Evolutionary conservation across 2,888 invertebrate species (phyloP), one percentile per base, ranked within the genome.

Genomic region (Molanna angustata): DNA sequence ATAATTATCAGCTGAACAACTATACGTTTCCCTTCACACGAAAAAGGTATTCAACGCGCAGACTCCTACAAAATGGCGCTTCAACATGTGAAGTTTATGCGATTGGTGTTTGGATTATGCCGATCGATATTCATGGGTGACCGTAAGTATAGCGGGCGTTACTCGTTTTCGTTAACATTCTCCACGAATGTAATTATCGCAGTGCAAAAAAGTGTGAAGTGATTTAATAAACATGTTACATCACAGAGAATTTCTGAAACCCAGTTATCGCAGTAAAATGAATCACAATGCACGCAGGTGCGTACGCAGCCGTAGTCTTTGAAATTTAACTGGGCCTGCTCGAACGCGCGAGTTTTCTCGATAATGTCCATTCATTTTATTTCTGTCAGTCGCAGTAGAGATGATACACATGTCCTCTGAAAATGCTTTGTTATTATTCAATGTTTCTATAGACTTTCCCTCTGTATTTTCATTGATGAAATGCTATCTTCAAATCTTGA

Each of bases 231-330:
- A 67, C 65, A 67, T 67, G 74, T 76, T 76, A 76, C 76, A 76
- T 76, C 76, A 76, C 73, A 68, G 69, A 67, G 67, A 70, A 65
- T 65, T 70, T 62, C 64, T 65, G 66, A 67, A 70, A 69, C 63
- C 27, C 45, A 68, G 72, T 69, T 67, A 72, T 71, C 71, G 69
- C 68, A 61, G 61, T 61, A 62, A 64, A 65, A 65, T 66, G 64
- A 62, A 61, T 63, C 64, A 64, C 71, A 76, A 67, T 74, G 78
- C 86, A 89, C 89, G 88, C 89, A 92, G 90, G 91, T 91, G 90
- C 91, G 90, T 90, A 92, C 91, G 92, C 92, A 92, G 91, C 83
- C 90, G 89, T 89, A 87, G 83, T 85, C 84, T 82, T 78, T 81
- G 82, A 82, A 82, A 83, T 82, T 85, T 82, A 83, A 88, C 88